Percentiles rank a stretch among this genome's conserved stretches.
Evolutionary conservation across 2,888 invertebrate species (phyloP).

Genomic region (Masnerella sp.): DNA sequence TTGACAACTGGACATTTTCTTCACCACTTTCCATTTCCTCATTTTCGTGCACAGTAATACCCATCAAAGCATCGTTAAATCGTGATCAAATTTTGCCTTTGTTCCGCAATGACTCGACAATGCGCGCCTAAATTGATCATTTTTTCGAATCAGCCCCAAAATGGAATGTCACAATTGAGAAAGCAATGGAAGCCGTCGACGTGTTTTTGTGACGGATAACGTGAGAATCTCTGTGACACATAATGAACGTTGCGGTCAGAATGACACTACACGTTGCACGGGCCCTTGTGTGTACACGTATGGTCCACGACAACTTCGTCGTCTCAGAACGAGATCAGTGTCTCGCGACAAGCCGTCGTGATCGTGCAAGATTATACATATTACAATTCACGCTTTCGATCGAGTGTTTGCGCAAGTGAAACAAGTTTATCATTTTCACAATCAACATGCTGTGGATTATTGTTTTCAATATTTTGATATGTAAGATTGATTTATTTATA

Average conservation of each 20-base stretch:
- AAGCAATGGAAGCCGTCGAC: slow-evolving; percentile 33
- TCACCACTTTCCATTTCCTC: no score
- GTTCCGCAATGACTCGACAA: neutral
- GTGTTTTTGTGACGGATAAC: slow-evolving; percentile 25
- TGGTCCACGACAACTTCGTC: slow-evolving; percentile 63
- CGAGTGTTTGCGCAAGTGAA: slow-evolving; percentile 1
- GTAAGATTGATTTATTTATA: no score
- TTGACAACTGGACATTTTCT: no score
- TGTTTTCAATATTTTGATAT: neutral
- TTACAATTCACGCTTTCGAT: neutral
- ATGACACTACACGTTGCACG: slow-evolving; percentile 58
- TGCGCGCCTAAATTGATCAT: slow-evolving; percentile 11
- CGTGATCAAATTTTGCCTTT: no score
- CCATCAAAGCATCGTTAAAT: no score
- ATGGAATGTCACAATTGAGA: slow-evolving; percentile 25
- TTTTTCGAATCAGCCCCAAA: slow-evolving; percentile 15
- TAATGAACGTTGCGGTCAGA: slow-evolving; percentile 65
- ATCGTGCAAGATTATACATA: slow-evolving; percentile 60
- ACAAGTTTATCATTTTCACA: neutral
- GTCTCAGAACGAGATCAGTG: slow-evolving; percentile 69
- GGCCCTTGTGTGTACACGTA: slow-evolving; percentile 58
- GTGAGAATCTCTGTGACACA: slow-evolving; percentile 65
- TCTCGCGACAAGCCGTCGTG: slow-evolving; percentile 67
- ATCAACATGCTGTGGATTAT: slow-evolving; percentile 33
- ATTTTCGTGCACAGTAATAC: no score